Evolutionary conservation across 2,797 vertebrate species (phyloP).

Genomic region (Protosalanx chinensis): DNA sequence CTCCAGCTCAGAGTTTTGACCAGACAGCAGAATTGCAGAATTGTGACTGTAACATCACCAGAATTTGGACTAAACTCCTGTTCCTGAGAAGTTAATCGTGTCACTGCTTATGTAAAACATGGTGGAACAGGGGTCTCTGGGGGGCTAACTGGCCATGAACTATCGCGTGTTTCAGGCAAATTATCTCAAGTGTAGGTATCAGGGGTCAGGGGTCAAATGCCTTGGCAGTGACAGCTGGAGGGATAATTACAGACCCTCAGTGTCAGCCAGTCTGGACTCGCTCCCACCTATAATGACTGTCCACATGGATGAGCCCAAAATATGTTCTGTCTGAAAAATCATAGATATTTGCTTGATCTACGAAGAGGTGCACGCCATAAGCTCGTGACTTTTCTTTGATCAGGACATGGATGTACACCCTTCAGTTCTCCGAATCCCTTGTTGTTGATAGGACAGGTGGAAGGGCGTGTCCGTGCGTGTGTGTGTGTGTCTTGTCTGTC

Average conservation of each 20-base stretch:
- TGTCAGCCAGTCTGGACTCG: constrained; percentile 47
- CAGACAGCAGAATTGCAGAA: background rate
- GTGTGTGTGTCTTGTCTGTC: constrained; percentile 34
- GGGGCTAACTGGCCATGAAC: constrained; percentile 15
- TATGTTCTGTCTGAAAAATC: constrained; percentile 24
- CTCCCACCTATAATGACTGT: constrained; percentile 25
- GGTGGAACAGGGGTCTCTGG: constrained; percentile 17
- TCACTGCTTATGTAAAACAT: constrained; percentile 13
- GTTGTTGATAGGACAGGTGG: background rate
- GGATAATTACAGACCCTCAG: constrained; percentile 51
- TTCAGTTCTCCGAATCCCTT: background rate
- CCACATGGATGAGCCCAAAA: constrained; percentile 1
- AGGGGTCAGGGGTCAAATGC: constrained; percentile 60
- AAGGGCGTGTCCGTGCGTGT: constrained; percentile 7
- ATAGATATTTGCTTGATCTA: constrained; percentile 37
- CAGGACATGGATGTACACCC: constrained; percentile 10
- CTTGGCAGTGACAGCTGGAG: constrained; percentile 54
- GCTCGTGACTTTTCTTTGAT: constrained; percentile 29
- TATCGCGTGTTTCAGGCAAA: constrained; percentile 47
- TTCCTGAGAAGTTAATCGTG: constrained; percentile 29
- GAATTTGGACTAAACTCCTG: background rate
- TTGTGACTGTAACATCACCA: background rate
- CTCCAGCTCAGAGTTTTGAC: background rate
- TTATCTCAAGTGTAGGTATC: constrained; percentile 51
- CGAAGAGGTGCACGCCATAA: constrained; percentile 12